Conservation (phyloP, 2,113 vertebrate genomes). For the Theropithecus gelada region DNA sequence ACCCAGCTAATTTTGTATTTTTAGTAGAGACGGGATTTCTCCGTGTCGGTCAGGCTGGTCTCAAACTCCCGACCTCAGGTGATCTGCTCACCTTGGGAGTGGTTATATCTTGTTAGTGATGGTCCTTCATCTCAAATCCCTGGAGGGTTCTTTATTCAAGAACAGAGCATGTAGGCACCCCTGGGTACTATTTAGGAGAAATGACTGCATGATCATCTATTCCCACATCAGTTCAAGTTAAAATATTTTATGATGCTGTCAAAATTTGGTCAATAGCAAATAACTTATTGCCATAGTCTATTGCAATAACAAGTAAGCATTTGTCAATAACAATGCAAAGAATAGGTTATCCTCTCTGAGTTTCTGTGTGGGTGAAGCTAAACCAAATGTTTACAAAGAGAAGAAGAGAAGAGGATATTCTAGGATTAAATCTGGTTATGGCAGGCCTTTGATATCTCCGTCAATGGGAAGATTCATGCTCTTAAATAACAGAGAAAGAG, state of each 20-base stretch:
- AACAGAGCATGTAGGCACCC: slow-evolving; percentile 33
- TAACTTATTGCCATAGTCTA: slow-evolving; percentile 76
- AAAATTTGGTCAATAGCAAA: slow-evolving; percentile 72
- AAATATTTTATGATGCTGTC: slow-evolving; percentile 68
- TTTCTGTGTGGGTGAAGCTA: slow-evolving; percentile 30
- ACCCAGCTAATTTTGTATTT: too few species aligned
- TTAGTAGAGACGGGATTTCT: too few species aligned
- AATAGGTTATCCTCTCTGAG: slow-evolving; percentile 37
- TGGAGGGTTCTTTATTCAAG: slow-evolving; percentile 51
- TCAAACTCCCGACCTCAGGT: too few species aligned
- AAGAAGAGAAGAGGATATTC: neutral
- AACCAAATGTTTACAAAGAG: slow-evolving; percentile 49
- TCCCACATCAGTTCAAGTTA: slow-evolving; percentile 62
- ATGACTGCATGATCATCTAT: slow-evolving; percentile 45
- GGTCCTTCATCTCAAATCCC: slow-evolving; percentile 42
- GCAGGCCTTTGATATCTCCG: neutral
- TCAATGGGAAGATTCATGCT: slow-evolving; percentile 54
- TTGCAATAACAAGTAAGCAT: slow-evolving; percentile 68
- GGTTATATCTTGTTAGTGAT: slow-evolving; percentile 14
- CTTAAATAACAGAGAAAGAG: slow-evolving; percentile 54
- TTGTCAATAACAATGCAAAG: slow-evolving; percentile 67
- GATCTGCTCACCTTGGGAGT: neutral
- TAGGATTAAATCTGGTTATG: slow-evolving; percentile 8
- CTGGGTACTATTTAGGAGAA: slow-evolving; percentile 39
- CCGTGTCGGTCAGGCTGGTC: too few species aligned